phyloP scores from a whole-genome alignment of 2,113 vertebrate genomes.

The Pedionomus torquatus region DNA sequence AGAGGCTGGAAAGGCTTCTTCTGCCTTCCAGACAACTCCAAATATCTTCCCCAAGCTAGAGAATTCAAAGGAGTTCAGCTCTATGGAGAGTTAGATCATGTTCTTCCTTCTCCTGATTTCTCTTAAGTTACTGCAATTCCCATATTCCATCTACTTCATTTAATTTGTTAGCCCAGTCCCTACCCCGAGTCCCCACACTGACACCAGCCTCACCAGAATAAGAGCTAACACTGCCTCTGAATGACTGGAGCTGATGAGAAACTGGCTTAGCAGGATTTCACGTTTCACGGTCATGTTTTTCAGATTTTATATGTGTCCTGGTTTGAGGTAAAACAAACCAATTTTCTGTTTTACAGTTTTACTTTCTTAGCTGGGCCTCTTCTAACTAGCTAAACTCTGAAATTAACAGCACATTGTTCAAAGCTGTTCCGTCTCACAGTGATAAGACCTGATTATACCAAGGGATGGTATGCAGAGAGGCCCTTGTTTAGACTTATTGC shows the following conservation, averaged over 20 bases:
- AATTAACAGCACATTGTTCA: no score
- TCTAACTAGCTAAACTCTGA: no score
- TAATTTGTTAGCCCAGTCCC: background rate
- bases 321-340: no score
- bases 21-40: background rate
- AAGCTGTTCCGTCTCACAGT: no score
- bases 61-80: background rate
- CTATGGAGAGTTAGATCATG: background rate
- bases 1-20: background rate
- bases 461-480: no score
- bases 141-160: background rate
- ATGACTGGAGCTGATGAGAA: accelerated
- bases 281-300: background rate
- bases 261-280: background rate
- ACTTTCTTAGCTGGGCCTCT: no score
- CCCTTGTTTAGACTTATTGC: no score
- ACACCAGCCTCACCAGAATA: background rate
- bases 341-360: no score
- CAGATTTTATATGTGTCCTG: no score
- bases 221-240: background rate
- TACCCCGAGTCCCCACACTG: background rate
- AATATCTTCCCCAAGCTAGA: background rate
- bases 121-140: background rate
- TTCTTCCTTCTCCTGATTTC: background rate
- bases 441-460: no score